Evolutionary conservation across 2,113 vertebrate genomes (phyloP).

Genomic region (Strix uralensis): DNA sequence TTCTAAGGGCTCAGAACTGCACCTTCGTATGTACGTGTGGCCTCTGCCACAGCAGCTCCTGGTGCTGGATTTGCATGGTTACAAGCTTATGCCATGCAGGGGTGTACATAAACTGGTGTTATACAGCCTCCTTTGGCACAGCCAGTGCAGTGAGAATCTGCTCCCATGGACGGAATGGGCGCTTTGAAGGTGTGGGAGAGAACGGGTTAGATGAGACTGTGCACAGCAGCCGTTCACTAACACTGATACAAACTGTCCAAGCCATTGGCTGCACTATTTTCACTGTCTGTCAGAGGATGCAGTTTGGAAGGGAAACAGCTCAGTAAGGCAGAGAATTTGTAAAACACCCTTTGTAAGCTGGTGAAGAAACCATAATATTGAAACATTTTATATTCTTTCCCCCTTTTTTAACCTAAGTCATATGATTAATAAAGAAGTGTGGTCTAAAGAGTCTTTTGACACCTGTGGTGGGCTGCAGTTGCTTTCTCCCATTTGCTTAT

Average conservation of each 20-base stretch:
- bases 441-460: fast-evolving
- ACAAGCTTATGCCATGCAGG: fast-evolving
- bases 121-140: fast-evolving
- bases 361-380: fast-evolving
- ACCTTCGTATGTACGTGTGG: fast-evolving
- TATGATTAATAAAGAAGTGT: fast-evolving
- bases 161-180: background rate
- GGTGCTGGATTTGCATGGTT: fast-evolving
- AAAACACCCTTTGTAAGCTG: background rate
- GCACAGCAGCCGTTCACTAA: fast-evolving
- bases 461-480: background rate
- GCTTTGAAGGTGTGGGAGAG: fast-evolving
- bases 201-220: fast-evolving
- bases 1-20: fast-evolving
- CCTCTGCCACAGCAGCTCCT: fast-evolving
- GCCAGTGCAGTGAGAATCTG: fast-evolving
- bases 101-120: fast-evolving
- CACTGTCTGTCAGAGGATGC: too few relatives aligned
- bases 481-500: background rate
- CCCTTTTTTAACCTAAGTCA: background rate
- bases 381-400: fast-evolving
- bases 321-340: background rate
- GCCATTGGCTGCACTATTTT: fast-evolving
- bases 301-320: background rate
- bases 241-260: fast-evolving